Conservation (phyloP, 2,888 invertebrate genomes). For the Portevinia maculata region DNA sequence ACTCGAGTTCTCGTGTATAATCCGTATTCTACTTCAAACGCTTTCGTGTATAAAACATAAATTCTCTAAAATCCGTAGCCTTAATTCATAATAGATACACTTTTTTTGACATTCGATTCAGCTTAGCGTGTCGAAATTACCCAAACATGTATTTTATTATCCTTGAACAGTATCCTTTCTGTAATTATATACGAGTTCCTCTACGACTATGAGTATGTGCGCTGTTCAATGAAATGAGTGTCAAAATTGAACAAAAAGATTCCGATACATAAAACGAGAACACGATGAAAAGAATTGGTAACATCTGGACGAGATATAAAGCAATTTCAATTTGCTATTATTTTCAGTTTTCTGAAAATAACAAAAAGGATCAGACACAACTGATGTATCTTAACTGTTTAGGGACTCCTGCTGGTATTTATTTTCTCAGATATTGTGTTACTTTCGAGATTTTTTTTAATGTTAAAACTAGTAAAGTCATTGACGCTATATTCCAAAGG, state of each 20-base stretch:
- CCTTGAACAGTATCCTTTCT: conserved; percentile 48
- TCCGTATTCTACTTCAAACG: conserved; percentile 39
- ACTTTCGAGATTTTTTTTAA: neutral
- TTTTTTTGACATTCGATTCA: conserved; percentile 66
- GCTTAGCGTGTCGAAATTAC: conserved; percentile 73
- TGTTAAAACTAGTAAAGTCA: neutral
- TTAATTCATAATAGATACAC: conserved; percentile 55
- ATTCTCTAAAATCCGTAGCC: conserved; percentile 30
- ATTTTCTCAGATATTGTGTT: conserved; percentile 24
- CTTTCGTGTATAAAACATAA: conserved; percentile 1
- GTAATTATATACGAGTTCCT: conserved; percentile 51
- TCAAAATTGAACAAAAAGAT: conserved; percentile 48
- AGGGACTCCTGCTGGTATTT: conserved; percentile 29
- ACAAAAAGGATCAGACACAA: conserved; percentile 9
- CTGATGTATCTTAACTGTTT: neutral
- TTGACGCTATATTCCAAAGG: neutral
- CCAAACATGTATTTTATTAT: conserved; percentile 69
- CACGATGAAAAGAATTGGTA: conserved; percentile 54
- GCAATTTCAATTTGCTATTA: conserved; percentile 72
- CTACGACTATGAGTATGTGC: neutral
- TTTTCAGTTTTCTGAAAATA: conserved; percentile 59
- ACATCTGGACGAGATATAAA: conserved; percentile 64
- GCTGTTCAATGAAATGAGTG: conserved; percentile 61
- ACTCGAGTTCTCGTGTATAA: conserved; percentile 65
- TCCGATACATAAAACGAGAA: conserved; percentile 5